Base-by-base conservation (phyloP, 2,113 vertebrate species). In the Sarotherodon lohbergeri region DNA sequence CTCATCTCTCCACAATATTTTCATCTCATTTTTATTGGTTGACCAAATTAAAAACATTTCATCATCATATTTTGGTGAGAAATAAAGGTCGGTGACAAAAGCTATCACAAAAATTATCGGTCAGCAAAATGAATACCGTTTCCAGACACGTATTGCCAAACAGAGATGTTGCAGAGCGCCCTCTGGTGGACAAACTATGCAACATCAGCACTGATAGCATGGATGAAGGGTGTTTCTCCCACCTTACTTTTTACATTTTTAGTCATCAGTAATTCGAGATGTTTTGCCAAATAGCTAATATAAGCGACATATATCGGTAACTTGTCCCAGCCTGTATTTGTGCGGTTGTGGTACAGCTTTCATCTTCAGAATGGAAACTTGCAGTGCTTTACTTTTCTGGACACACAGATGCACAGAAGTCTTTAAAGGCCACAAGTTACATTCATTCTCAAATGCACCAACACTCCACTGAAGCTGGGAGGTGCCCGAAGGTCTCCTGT, bases 281-380 rank as follows among this genome's bases (percentile, higher is more conserved):
- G 11, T 71, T 41, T 71, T 0, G 0, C 7, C 63, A 43, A 71
- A 14, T 71, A 24, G 14, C 63, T 71, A 24, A 71, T 9, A 68
- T 13, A 22, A 41, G 19, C 11, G 3, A 39, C 59, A 68, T 13
- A 5, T 22, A 12, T 41, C 6, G 12, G 4, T 41, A 71, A 27
- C 68, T 46, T 1, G 22, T 27, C 13, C 13, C 8, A 16, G 41
- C 39, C 0, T 48, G 22, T 73, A 27, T 73, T 46, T 73, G 22
- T 48, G 22, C 14, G 0, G 41, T 41, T 76, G 24, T 8, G 24
- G 16, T 48, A 5, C 16, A 19, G 3, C 24, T 50, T 76, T 43
- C 22, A 43, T 2, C 22, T 48, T 10, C 68, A 48, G 4, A 43
- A 16, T 46, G 66, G 39, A 71, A 46, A 71, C 22, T 9, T 71